Conservation (phyloP, 1,140 invertebrate genomes). For the Kradibia gibbosae region DNA sequence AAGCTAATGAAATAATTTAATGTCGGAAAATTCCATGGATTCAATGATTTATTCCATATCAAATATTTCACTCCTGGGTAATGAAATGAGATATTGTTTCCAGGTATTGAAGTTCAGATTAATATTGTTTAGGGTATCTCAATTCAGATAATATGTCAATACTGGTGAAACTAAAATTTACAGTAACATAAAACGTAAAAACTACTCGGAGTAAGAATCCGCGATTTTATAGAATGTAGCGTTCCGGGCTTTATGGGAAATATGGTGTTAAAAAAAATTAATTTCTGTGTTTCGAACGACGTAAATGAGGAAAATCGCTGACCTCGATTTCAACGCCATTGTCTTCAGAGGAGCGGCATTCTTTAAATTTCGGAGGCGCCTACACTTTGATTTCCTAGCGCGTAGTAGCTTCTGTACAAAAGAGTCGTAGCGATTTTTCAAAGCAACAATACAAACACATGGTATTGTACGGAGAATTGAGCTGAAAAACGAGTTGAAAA, state of each 20-base stretch:
- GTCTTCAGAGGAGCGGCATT: background rate
- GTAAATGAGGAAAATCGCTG: constrained; percentile 9
- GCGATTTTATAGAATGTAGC: constrained; percentile 32
- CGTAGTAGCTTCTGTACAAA: background rate
- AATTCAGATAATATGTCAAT: no score
- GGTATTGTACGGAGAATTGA: background rate
- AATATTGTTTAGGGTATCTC: no score
- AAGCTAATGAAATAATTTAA: no score
- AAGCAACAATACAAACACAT: background rate
- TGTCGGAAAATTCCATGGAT: no score
- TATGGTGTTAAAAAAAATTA: constrained; percentile 19
- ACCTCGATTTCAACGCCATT: constrained; percentile 5
- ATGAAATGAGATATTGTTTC: no score
- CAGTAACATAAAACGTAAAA: background rate
- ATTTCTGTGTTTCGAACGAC: background rate
- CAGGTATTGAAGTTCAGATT: no score
- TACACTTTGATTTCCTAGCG: constrained; percentile 5
- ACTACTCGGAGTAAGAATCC: background rate
- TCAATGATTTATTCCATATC: no score
- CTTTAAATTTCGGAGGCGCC: background rate
- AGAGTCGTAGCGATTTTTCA: constrained; percentile 13
- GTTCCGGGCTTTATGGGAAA: background rate
- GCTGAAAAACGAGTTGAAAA: background rate
- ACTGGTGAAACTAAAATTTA: no score
- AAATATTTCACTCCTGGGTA: no score